Percentiles rank a stretch among this genome's conserved stretches.
These are phyloP conservation scores for Montifringilla adamsi DNA, from an alignment of 2,113 vertebrate species.

Conservation along the genomic window DNA sequence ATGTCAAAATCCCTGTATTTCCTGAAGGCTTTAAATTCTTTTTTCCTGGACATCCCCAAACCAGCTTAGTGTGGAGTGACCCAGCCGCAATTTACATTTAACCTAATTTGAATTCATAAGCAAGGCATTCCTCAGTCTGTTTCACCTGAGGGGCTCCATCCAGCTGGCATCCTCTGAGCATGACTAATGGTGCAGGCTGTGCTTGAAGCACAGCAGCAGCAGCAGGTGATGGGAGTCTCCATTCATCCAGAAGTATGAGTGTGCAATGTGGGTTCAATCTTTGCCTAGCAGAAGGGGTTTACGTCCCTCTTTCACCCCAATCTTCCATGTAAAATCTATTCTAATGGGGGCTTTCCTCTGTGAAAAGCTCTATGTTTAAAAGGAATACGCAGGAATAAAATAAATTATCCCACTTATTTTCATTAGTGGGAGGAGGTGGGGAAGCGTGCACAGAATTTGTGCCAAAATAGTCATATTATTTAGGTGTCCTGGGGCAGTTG, in stretches of 20 bases:
- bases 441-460: background rate
- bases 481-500: background rate
- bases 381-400: background rate
- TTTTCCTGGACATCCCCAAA: background rate
- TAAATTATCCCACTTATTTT: background rate
- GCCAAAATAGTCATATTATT: background rate
- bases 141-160: conserved; percentile 43
- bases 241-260: background rate
- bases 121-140: conserved; percentile 38
- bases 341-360: background rate
- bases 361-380: background rate
- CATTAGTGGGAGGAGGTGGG: background rate
- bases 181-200: conserved; percentile 11
- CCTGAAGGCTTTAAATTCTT: conserved; percentile 1
- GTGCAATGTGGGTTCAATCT: background rate
- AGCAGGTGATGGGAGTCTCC: background rate
- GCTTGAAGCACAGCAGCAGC: background rate
- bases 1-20: background rate
- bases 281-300: background rate
- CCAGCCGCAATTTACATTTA: background rate
- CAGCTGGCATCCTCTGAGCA: conserved; percentile 1
- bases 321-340: background rate
- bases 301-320: background rate
- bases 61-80: background rate
- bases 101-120: conserved; percentile 9